Conservation (phyloP, 2,797 vertebrate genomes). For the Dendrocincla fuliginosa region DNA sequence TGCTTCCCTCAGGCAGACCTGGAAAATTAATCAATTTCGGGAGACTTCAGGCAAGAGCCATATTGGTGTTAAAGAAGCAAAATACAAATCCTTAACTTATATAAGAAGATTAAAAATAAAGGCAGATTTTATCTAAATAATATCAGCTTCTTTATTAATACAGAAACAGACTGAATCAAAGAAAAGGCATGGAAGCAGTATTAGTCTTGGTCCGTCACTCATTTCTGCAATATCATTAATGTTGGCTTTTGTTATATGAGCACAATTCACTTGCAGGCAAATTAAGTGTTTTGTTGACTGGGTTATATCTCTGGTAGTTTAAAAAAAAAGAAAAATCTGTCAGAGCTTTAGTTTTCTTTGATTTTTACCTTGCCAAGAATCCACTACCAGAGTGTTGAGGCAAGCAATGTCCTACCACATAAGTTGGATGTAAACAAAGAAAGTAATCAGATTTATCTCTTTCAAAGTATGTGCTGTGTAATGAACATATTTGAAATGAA, state of each 20-base stretch:
- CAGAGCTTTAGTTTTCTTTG: not conserved
- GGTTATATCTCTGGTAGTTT: not conserved
- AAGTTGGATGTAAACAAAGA: not conserved
- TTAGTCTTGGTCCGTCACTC: not conserved
- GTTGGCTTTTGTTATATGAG: not conserved
- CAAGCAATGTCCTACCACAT: not conserved
- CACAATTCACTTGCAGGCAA: not conserved
- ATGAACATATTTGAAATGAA: constrained; percentile 30
- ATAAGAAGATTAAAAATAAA: not conserved
- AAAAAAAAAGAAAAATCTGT: not conserved
- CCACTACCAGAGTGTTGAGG: not conserved
- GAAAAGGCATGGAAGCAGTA: not conserved
- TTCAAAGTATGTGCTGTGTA: not conserved
- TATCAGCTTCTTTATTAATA: not conserved
- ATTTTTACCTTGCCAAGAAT: not conserved
- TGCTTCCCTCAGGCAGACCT: not conserved
- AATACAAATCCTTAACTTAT: not conserved
- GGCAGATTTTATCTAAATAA: not conserved
- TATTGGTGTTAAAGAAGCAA: not conserved
- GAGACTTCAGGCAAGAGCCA: not conserved
- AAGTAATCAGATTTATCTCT: not conserved
- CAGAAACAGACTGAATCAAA: not conserved
- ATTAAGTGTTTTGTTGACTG: not conserved
- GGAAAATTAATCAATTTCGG: not conserved
- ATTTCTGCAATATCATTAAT: not conserved